Percentiles rank a stretch among this genome's conserved stretches.
Conservation (phyloP, 2,888 invertebrate species). For the Chaetoderma sp. region DNA sequence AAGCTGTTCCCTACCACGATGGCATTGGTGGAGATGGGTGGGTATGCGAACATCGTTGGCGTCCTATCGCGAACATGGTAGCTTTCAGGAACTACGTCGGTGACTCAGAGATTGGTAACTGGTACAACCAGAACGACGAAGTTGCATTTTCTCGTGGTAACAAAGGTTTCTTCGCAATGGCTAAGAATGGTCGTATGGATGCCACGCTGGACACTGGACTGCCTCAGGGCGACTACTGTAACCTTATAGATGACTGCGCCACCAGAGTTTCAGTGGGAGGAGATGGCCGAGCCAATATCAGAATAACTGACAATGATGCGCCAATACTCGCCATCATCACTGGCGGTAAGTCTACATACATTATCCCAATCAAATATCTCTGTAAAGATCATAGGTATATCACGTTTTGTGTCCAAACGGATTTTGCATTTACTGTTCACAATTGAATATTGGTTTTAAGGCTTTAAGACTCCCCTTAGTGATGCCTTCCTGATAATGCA, state of each 20-base stretch:
- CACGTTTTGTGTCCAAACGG: too few relatives aligned
- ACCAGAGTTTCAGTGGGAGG: conserved; percentile 53
- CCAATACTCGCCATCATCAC: conserved; percentile 62
- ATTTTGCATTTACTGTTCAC: too few relatives aligned
- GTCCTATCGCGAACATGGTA: conserved; percentile 62
- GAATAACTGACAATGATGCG: conserved; percentile 46
- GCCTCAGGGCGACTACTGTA: conserved; percentile 65
- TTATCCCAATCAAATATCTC: too few relatives aligned
- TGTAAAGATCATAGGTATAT: too few relatives aligned
- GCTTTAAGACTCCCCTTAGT: too few relatives aligned
- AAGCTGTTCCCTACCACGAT: conserved; percentile 57
- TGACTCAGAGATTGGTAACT: conserved; percentile 50
- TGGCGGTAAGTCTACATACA: too few relatives aligned
- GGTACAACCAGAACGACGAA: conserved; percentile 54
- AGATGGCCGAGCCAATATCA: conserved; percentile 52
- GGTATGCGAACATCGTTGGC: conserved; percentile 67
- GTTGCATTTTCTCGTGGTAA: conserved; percentile 63
- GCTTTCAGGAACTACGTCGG: conserved; percentile 59
- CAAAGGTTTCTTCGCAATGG: conserved; percentile 65
- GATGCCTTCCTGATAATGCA: too few relatives aligned
- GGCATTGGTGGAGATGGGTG: conserved; percentile 60
- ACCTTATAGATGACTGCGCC: conserved; percentile 61
- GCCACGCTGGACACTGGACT: conserved; percentile 58
- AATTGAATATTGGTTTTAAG: too few relatives aligned
- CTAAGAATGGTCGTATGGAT: conserved; percentile 52